Base-by-base conservation (phyloP, 2,113 vertebrate genomes). In the Columba janthina region DNA sequence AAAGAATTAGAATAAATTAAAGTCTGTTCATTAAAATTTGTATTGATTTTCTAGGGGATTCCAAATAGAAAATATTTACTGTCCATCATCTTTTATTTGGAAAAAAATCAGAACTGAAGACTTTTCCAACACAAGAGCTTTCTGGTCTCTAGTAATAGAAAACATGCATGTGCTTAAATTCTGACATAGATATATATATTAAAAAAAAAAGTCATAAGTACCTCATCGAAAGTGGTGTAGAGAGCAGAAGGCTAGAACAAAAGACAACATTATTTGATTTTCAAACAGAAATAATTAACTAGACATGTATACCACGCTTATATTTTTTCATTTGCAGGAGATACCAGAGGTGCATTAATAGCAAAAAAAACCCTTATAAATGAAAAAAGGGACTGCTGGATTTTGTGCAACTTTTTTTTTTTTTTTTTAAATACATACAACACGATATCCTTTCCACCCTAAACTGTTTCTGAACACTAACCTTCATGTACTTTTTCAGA, bases 171-270 rank as follows among this genome's bases (percentile, higher is more conserved):
- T 60, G 20, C 31, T 89, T 71, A 46, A 74, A 92, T 88, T 62
- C 44, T 65, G 64, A 65, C 53, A 61, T 5, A 29, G 21, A 48
- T 29, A 53, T 3, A 20, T 32, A 50, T 53, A 40, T 58, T 4
- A 5, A 42, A 88, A 40, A 31, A 6, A 31, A 42, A 71, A 32
- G 32, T 8, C 26, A n/a, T 19, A 80, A 48, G 16, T 98, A 98
- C 98, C 94, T 98, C 98, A 96, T 98, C 98, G 0, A 98, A 98
- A 73, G 98, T 98, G n/a, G 98, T 98, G 48, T 98, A 98, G 32
- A 98, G 91, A 91, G 95, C 86, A 60, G 97, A 97, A 83, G 98
- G 90, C 98, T 98, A 85, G 26, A 97, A 92, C 9, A 97, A 87
- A 97, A 89, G 12, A 97, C 5, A 93, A 10, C 34, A 61, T 87